Percentiles rank a stretch among this genome's conserved stretches.
Conservation (phyloP, 2,113 vertebrate species). For the Cairina moschata region DNA sequence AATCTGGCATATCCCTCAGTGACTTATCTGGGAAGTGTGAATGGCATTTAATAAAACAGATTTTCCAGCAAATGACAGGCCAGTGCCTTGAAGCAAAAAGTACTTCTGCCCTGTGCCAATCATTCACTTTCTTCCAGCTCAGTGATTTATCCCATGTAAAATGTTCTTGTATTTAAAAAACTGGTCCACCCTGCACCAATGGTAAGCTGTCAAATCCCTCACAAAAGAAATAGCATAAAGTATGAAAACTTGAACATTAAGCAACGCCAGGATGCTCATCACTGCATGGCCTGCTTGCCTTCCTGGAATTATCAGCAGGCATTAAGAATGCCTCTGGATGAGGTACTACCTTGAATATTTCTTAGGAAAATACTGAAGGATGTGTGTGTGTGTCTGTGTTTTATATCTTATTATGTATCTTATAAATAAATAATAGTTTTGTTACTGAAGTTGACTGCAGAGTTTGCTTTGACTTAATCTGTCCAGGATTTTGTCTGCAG, state of each 20-base stretch:
- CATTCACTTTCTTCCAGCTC: constrained; percentile 58
- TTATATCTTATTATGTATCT: background rate
- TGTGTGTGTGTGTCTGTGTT: background rate
- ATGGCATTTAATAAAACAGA: constrained; percentile 75
- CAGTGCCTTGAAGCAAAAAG: constrained; percentile 69
- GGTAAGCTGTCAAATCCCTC: background rate
- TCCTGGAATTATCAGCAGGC: background rate
- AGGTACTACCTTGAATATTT: background rate
- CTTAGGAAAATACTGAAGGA: background rate
- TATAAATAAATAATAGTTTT: background rate
- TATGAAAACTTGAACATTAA: background rate
- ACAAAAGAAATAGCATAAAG: background rate
- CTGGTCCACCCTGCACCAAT: background rate
- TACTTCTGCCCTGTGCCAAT: constrained; percentile 62
- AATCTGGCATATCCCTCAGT: constrained; percentile 56
- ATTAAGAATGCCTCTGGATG: background rate
- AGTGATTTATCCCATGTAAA: constrained; percentile 38
- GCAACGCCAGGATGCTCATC: background rate
- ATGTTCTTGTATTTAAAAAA: constrained; percentile 23
- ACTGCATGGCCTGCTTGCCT: background rate
- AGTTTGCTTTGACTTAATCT: background rate
- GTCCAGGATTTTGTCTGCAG: background rate
- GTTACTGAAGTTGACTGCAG: background rate
- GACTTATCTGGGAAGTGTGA: constrained; percentile 62
- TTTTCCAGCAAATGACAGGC: constrained; percentile 53